Base-by-base conservation (phyloP, 2,888 invertebrate species). In the Stenodera caucasica region DNA sequence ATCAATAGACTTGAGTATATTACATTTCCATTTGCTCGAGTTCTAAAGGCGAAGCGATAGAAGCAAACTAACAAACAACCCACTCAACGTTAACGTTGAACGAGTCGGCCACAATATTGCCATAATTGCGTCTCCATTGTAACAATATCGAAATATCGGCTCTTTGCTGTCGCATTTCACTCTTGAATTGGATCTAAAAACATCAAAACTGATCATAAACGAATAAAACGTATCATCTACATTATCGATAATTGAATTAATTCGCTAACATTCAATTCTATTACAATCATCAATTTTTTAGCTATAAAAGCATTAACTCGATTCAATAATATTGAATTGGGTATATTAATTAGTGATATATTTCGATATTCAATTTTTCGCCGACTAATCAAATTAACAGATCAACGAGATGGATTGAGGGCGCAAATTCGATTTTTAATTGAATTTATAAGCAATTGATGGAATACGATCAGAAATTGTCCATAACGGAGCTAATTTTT, bases 341-440 rank as follows among this genome's bases (percentile, higher is more conserved):
- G 14, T 35, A 5, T 35, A 40, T 40, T 8, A 40, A 40, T 40
- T 40, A 40, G 18, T 40, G 35, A 14, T 30, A 6, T 30, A 33
- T 33, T 33, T 40, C n/a, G 37, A 40, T 40, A 40, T 40, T 40
- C 37, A 40, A 15, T 67, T 65, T 66, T 66, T 66, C 55, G 51
- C 61, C 57, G 49, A 21, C 49, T 67, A 67, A 69, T 70, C 67
- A 69, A 67, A 70, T 67, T 69, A 70, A 70, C 67, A 66, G 72
- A 70, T 71, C 68, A 70, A 71, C 70, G 64, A 69, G 60, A 66
- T 65, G 70, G 69, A 71, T 72, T 71, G 72, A 70, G 70, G 69
- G 70, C 67, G 70, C 68, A 70, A 68, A 71, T 72, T 70, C 21
- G 70, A 68, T n/a, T n/a, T 62, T 65, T 73, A 71, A 72, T 73